These are phyloP conservation scores for Mystacornis crossleyi DNA, from an alignment of 2,113 vertebrate species.

Conservation along the genomic window DNA sequence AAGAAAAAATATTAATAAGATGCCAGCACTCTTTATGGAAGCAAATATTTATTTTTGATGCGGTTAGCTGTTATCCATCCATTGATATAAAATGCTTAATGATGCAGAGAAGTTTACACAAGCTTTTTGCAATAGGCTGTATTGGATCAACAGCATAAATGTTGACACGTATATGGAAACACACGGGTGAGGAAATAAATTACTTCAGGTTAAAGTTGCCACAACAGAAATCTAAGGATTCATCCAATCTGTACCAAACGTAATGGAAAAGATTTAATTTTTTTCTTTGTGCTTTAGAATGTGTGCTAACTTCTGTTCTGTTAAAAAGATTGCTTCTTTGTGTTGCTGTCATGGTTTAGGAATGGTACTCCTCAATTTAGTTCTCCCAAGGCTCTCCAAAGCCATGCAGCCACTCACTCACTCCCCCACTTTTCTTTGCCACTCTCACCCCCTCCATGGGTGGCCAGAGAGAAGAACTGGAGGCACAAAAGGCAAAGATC, in stretches of 20 bases:
- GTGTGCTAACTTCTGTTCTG: not conserved
- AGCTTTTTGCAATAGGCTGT: not conserved
- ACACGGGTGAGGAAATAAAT: not conserved
- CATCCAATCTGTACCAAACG: no score
- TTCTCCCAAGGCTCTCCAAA: not conserved
- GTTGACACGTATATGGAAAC: not conserved
- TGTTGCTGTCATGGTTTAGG: not conserved
- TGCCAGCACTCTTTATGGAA: not conserved
- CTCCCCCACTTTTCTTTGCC: not conserved
- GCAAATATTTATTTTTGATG: not conserved
- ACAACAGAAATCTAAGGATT: not conserved
- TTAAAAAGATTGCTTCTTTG: not conserved
- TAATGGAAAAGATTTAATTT: no score
- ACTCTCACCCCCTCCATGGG: not conserved
- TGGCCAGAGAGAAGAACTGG: not conserved
- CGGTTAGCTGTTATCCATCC: not conserved
- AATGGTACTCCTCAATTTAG: no score
- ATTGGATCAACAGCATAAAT: not conserved
- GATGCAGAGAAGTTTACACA: not conserved
- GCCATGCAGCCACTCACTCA: rapidly evolving
- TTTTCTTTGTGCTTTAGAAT: not conserved
- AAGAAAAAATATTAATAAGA: not conserved
- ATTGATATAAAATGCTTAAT: not conserved
- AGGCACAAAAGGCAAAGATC: not conserved
- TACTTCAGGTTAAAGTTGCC: not conserved